Base-by-base conservation (phyloP, 2,113 vertebrate genomes). In the Gorsachius goisagi region DNA sequence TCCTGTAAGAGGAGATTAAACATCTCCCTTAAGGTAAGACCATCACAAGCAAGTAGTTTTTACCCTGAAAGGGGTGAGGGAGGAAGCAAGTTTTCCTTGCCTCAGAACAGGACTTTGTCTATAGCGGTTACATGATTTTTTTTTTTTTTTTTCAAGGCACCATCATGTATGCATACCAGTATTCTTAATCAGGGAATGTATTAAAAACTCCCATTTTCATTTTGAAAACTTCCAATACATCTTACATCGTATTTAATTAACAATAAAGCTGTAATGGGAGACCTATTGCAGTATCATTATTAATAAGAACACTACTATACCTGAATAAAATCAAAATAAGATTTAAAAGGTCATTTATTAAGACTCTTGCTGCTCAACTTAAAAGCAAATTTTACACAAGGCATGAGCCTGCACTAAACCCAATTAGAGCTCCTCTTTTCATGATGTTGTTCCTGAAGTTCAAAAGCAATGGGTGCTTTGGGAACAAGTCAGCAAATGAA, bases 311-410 rank as follows among this genome's bases (percentile, higher is more conserved):
- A 2, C 80, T 85, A 68, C 75, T 55, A 85, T 30, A 97, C 91
- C 66, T 89, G 95, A 89, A 97, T 88, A 96, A 96, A 97, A 97
- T 55, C 55, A 90, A 82, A 94, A 82, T 67, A 93, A 92, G 86
- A 94, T 64, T 93, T 93, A 80, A 90, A 96, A 90, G 47, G 77
- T 90, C 90, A 66, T 95, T 96, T 75, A 76, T 94, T 86, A 94
- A 93, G 88, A 72, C 66, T 81, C 88, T 85, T 82, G 89, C 91
- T 93, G 85, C 62, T 91, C 45, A 91, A 55, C 26, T 59, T n/a
- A 64, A 90, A 92, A 88, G 88, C 66, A 91, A 66, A 53, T 94
- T 89, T 95, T 93, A 77, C 62, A 92, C 19, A 64, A 62, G 75
- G 66, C 66, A 58, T 53, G 27, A 82, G 79, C 14, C 49, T 76